Conservation (phyloP, 1,140 invertebrate species). For the Plectrocnemia conspersa region DNA sequence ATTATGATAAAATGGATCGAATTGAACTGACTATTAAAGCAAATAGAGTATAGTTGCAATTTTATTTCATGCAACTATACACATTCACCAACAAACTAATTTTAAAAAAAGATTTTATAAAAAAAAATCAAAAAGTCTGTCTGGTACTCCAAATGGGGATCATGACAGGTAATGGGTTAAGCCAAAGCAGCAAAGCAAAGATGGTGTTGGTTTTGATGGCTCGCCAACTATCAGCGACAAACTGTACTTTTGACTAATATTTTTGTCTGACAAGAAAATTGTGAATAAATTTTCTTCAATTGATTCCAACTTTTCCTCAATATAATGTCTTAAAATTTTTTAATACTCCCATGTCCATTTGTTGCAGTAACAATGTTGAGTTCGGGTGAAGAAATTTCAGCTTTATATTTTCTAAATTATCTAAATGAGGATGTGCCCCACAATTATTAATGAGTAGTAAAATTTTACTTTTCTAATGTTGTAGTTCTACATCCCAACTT, state of each 20-base stretch:
- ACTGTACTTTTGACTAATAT: constrained; percentile 62
- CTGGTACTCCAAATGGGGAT: too few relatives aligned
- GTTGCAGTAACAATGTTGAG: constrained; percentile 28
- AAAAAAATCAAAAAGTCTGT: too few relatives aligned
- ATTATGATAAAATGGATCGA: too few relatives aligned
- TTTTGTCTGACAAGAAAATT: constrained; percentile 68
- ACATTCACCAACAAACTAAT: too few relatives aligned
- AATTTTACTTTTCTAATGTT: constrained; percentile 22
- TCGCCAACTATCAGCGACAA: too few relatives aligned
- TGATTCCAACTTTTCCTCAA: neutral
- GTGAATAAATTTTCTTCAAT: neutral
- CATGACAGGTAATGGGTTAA: too few relatives aligned
- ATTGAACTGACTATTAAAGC: too few relatives aligned
- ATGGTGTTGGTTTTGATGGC: neutral
- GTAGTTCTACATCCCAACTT: constrained; percentile 27
- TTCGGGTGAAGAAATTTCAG: constrained; percentile 34
- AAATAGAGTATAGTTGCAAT: too few relatives aligned
- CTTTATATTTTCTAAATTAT: constrained; percentile 21
- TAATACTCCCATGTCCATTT: constrained; percentile 35
- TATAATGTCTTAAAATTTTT: constrained; percentile 29
- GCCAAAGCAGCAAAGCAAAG: neutral
- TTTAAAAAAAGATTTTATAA: too few relatives aligned
- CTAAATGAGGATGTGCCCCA: constrained; percentile 28
- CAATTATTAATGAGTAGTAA: constrained; percentile 33
- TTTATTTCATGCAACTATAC: too few relatives aligned